phyloP scores from a whole-genome alignment of 2,113 vertebrate species.

The Gobio gobio region DNA sequence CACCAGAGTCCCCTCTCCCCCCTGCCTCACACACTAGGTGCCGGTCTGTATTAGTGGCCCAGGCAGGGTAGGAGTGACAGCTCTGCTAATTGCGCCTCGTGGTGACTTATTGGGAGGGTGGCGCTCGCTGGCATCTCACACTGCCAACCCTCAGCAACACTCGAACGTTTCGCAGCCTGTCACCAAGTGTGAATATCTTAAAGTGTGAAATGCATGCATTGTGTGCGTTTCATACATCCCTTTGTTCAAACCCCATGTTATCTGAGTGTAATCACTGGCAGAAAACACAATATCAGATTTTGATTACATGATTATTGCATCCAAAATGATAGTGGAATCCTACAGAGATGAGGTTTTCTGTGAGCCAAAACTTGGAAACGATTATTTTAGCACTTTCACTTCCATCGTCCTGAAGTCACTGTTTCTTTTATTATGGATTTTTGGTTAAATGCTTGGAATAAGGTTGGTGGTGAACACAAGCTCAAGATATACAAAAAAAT shows the following conservation, averaged over 20 bases:
- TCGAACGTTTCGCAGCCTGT: conserved; percentile 67
- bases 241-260: conserved; percentile 11
- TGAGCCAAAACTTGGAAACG: background rate
- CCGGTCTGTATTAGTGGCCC: conserved; percentile 90
- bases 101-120: conserved; percentile 81
- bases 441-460: background rate
- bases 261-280: too few species aligned
- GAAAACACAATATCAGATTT: background rate
- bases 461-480: background rate
- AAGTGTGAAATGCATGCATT: conserved; percentile 9
- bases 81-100: conserved; percentile 87
- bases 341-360: background rate
- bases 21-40: conserved; percentile 62
- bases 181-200: conserved; percentile 52
- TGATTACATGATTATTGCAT: background rate
- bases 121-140: conserved; percentile 72
- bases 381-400: background rate
- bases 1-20: conserved; percentile 44
- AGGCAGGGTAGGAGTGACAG: conserved; percentile 85
- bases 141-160: conserved; percentile 60
- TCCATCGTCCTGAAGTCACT: background rate
- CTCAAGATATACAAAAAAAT: background rate
- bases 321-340: background rate
- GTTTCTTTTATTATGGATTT: background rate
- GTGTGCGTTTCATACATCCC: background rate